A percentile compares a stretch with the other conserved stretches of the same genome.
Evolutionary conservation across 2,888 invertebrate genomes (phyloP).

Genomic region (Actias luna): DNA sequence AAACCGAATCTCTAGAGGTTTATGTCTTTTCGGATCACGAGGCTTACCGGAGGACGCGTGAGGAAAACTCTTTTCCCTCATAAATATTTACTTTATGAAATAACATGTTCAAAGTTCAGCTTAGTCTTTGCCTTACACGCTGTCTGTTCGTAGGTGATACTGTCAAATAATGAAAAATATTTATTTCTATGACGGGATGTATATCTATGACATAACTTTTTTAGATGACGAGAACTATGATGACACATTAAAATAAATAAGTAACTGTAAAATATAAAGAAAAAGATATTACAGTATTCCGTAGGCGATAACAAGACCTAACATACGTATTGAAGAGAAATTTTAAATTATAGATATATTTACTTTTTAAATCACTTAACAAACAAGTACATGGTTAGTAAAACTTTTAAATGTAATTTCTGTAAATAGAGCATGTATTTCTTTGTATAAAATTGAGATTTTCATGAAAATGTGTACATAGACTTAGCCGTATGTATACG

Average conservation of each 20-base stretch:
- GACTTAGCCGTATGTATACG: too few species aligned
- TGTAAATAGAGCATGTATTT: too few species aligned
- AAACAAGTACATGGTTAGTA: too few species aligned
- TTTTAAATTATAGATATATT: too few species aligned
- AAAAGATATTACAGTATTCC: too few species aligned
- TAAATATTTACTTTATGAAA: conserved; percentile 82
- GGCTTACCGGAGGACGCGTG: conserved; percentile 72
- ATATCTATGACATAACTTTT: not conserved
- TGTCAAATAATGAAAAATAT: conserved; percentile 52
- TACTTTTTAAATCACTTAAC: too few species aligned
- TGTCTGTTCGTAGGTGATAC: conserved; percentile 70
- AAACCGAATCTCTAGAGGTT: conserved; percentile 76
- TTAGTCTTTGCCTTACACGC: conserved; percentile 56
- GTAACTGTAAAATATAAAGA: not conserved
- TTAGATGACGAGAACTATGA: not conserved
- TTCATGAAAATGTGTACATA: too few species aligned
- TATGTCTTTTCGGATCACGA: conserved; percentile 78
- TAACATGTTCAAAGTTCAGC: conserved; percentile 68
- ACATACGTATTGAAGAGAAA: too few species aligned
- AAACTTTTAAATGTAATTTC: too few species aligned
- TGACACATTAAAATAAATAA: not conserved
- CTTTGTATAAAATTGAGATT: too few species aligned
- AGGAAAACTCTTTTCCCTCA: conserved; percentile 71
- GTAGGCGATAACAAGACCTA: too few species aligned
- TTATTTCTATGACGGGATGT: not conserved